A percentile compares a stretch with the other conserved stretches of the same genome.
phyloP scores from a whole-genome alignment of 2,797 vertebrate genomes.

The Schizopygopsis malacanthus region DNA sequence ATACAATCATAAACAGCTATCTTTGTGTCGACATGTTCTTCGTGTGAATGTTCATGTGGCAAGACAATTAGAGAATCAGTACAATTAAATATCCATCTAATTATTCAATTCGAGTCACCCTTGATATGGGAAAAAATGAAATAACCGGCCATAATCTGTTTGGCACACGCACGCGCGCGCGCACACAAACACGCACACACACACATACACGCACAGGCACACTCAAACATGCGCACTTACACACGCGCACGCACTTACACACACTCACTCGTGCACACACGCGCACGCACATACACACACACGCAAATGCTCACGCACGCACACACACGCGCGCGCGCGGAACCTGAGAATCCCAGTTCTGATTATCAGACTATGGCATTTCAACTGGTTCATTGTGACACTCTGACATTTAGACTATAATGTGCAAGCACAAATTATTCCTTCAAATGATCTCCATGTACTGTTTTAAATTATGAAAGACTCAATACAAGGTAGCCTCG shows the following conservation, averaged over 20 bases:
- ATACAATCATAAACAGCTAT: conserved; percentile 67
- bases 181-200: conserved; percentile 40
- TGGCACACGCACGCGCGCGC: conserved; percentile 36
- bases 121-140: conserved; percentile 20
- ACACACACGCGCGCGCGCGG: conserved; percentile 19
- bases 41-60: conserved; percentile 13
- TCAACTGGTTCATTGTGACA: conserved; percentile 49
- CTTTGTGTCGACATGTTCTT: conserved; percentile 18
- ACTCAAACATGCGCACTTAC: no score
- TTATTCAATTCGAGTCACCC: not conserved
- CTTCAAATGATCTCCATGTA: conserved; percentile 5
- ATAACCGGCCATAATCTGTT: conserved; percentile 35
- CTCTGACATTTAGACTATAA: conserved; percentile 11
- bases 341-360: conserved; percentile 57
- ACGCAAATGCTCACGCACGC: no score
- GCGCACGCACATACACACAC: no score
- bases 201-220: conserved; percentile 15
- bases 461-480: conserved; percentile 8
- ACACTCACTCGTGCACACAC: conserved; percentile 1
- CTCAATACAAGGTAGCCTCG: not conserved
- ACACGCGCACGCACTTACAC: not conserved
- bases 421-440: conserved; percentile 10
- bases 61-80: conserved; percentile 34
- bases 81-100: conserved; percentile 43
- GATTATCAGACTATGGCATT: conserved; percentile 66